Conservation (phyloP, 2,113 vertebrate species). For the human (Homo sapiens) region DNA sequence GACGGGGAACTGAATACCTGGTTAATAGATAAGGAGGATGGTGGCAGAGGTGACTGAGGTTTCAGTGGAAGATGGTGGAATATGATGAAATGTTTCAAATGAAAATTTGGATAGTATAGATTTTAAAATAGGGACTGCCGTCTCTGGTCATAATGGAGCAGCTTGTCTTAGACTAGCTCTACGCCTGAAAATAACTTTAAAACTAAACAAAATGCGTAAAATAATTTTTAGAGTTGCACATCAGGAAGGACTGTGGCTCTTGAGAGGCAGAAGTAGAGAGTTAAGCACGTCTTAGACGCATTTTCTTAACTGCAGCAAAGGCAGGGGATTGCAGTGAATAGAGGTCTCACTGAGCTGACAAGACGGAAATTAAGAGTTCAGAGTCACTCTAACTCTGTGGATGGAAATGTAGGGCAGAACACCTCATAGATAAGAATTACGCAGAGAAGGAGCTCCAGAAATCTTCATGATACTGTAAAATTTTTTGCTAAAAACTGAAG, state of each 20-base stretch:
- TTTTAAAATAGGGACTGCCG: background rate
- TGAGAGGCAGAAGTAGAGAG: background rate
- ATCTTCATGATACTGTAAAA: background rate
- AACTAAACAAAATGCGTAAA: background rate
- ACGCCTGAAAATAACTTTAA: background rate
- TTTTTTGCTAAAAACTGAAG: background rate
- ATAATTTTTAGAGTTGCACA: background rate
- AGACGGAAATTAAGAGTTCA: background rate
- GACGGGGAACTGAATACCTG: background rate
- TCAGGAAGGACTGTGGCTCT: background rate
- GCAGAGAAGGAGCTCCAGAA: background rate
- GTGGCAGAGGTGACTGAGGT: background rate
- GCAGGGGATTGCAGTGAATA: background rate
- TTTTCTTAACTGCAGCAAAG: background rate
- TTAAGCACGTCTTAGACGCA: background rate
- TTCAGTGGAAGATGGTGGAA: background rate
- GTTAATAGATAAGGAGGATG: background rate
- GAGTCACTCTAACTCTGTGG: background rate
- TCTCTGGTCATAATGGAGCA: background rate
- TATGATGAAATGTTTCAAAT: background rate
- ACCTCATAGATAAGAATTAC: background rate
- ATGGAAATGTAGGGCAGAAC: background rate
- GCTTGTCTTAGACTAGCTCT: background rate
- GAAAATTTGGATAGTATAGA: background rate
- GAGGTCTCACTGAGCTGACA: rapidly evolving